phyloP scores from a whole-genome alignment of 2,113 vertebrate species.

The Acanthisitta chloris region DNA sequence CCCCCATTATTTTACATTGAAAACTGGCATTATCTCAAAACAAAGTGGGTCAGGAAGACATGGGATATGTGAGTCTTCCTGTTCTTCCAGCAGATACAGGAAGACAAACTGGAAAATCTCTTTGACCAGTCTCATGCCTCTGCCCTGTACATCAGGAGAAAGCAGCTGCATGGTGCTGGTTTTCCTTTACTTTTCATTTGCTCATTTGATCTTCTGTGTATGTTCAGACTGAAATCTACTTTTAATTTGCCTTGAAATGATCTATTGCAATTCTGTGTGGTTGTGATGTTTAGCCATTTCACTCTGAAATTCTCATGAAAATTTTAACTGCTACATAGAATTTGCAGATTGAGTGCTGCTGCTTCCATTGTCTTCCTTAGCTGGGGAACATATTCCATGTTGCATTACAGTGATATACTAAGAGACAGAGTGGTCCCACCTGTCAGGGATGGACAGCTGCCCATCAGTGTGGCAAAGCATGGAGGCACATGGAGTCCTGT shows the following conservation, averaged over 20 bases:
- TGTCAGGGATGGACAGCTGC: not conserved
- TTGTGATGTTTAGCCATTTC: not conserved
- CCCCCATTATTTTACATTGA: not conserved
- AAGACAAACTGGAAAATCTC: not conserved
- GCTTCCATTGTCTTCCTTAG: not conserved
- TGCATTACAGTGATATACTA: not conserved
- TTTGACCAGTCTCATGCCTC: not conserved
- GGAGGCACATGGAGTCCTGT: accelerated
- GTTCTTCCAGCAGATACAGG: not conserved
- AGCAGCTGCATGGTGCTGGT: not conserved
- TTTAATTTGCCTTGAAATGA: not conserved
- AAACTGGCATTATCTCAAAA: not conserved
- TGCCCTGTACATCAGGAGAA: not conserved
- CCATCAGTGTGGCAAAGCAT: not conserved
- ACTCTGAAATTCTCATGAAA: not conserved
- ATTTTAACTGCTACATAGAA: not conserved
- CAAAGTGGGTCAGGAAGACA: not conserved
- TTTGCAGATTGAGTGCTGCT: not conserved
- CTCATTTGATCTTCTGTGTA: not conserved
- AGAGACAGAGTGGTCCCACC: not conserved
- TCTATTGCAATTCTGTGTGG: not conserved
- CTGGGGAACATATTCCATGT: accelerated
- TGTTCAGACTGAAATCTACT: not conserved
- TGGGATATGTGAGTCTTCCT: not conserved
- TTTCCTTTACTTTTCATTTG: not conserved